Conservation (phyloP, 1,140 invertebrate species). For the Trachymyrmex cornetzi region DNA sequence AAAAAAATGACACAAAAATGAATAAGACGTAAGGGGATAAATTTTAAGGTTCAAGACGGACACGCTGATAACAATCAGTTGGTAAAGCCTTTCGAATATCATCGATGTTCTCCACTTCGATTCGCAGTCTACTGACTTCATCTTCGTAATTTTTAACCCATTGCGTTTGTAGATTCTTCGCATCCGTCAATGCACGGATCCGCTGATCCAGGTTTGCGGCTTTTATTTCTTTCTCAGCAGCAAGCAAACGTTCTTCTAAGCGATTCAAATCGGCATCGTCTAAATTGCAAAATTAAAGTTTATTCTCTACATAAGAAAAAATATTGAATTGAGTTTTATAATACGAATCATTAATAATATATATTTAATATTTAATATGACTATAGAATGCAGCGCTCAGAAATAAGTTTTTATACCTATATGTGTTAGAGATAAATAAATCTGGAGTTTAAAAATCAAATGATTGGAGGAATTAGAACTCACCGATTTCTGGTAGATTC, state of each 20-base stretch:
- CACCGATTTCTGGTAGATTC: slow-evolving; percentile 92
- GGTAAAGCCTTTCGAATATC: slow-evolving; percentile 94
- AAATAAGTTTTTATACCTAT: slow-evolving; percentile 1
- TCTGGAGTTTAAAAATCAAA: neutral
- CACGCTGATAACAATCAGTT: slow-evolving; percentile 92
- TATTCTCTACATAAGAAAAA: neutral
- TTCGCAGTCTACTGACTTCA: slow-evolving; percentile 91
- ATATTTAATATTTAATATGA: slow-evolving; percentile 4
- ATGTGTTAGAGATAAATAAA: neutral
- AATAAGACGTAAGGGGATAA: slow-evolving; percentile 32
- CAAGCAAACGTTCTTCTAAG: slow-evolving; percentile 91
- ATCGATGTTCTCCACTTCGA: slow-evolving; percentile 95
- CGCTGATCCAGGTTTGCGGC: slow-evolving; percentile 92
- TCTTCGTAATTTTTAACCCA: slow-evolving; percentile 94
- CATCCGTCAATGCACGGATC: slow-evolving; percentile 90
- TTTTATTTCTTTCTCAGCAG: slow-evolving; percentile 91
- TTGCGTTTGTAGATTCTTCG: slow-evolving; percentile 91
- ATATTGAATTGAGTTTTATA: neutral
- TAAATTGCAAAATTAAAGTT: slow-evolving; percentile 72
- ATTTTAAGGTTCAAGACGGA: slow-evolving; percentile 88
- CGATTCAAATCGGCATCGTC: slow-evolving; percentile 90
- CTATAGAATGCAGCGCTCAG: neutral
- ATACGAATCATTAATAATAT: slow-evolving; percentile 17
- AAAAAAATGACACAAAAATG: slow-evolving; percentile 15
- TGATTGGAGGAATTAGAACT: slow-evolving; percentile 48